Conservation (phyloP, 2,888 invertebrate genomes). For the Melanophora roralis region DNA sequence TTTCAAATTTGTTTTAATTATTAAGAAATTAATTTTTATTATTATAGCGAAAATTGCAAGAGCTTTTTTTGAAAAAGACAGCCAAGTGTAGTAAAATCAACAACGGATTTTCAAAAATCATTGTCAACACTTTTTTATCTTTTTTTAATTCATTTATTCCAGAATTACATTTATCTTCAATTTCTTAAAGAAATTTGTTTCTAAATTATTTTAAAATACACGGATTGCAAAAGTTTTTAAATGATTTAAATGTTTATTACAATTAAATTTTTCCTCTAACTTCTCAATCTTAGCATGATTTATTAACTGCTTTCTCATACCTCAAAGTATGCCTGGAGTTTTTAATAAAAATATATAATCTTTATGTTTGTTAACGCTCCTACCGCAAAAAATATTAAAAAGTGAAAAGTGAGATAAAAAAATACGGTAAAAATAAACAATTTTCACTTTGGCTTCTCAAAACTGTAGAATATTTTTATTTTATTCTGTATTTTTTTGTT, state of each 20-base stretch:
- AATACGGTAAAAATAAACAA: background rate
- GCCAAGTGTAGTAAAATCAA: no score
- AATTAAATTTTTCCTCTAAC: background rate
- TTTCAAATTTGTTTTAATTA: no score
- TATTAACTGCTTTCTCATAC: background rate
- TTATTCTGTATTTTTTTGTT: background rate
- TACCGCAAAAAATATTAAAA: background rate
- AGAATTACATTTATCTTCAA: no score
- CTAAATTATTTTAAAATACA: no score
- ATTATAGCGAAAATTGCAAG: no score
- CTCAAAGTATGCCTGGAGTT: background rate
- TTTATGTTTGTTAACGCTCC: background rate
- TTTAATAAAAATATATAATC: background rate
- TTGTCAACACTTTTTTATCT: no score
- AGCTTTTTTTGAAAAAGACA: no score
- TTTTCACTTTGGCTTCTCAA: slow-evolving; percentile 3
- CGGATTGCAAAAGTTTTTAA: no score
- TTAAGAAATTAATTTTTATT: no score
- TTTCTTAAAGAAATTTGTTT: no score
- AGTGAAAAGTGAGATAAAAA: background rate
- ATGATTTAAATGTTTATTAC: background rate
- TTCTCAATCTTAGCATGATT: slow-evolving; percentile 6
- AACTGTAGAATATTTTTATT: background rate
- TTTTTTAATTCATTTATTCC: no score
- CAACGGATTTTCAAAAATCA: no score